Conservation (phyloP, 2,888 invertebrate species). For the Fissipunctia ypsillon region DNA sequence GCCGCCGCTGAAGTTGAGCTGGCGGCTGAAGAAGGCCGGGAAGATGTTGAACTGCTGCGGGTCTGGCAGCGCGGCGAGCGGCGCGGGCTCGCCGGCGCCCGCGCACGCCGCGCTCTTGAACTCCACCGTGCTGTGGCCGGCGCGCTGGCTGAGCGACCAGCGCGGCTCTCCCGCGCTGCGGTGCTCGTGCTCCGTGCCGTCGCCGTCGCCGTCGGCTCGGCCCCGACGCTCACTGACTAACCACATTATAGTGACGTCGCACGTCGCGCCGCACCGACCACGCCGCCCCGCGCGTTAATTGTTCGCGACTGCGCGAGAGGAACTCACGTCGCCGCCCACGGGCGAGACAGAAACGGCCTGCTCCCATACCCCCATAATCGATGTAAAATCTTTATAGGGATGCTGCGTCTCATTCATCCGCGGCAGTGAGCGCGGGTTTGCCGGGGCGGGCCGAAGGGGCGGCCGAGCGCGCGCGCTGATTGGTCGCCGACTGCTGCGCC, state of each 20-base stretch:
- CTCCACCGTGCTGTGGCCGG: conserved; percentile 94
- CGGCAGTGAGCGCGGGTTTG: conserved; percentile 68
- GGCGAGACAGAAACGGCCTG: conserved; percentile 85
- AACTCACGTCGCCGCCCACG: conserved; percentile 84
- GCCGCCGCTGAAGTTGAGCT: conserved; percentile 94
- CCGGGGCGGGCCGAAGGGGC: conserved; percentile 76
- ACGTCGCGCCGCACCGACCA: conserved; percentile 81
- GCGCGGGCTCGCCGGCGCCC: conserved; percentile 90
- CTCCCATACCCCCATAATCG: conserved; percentile 87
- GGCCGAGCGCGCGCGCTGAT: conserved; percentile 67
- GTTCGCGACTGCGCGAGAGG: conserved; percentile 89
- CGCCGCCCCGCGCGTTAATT: conserved; percentile 88
- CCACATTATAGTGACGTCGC: conserved; percentile 91
- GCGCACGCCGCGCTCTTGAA: conserved; percentile 94
- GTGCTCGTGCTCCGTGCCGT: conserved; percentile 84
- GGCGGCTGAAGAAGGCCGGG: conserved; percentile 97
- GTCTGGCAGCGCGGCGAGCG: conserved; percentile 91
- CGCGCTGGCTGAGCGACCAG: conserved; percentile 87
- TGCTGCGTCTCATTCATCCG: conserved; percentile 86
- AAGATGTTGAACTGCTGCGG: conserved; percentile 97
- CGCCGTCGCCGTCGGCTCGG: conserved; percentile 90
- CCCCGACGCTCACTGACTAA: conserved; percentile 92
- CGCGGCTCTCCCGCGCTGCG: conserved; percentile 86
- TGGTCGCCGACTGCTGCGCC: conserved; percentile 70
- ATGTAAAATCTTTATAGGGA: conserved; percentile 86